phyloP scores from a whole-genome alignment of 2,113 vertebrate species.

The Sialia sialis region DNA sequence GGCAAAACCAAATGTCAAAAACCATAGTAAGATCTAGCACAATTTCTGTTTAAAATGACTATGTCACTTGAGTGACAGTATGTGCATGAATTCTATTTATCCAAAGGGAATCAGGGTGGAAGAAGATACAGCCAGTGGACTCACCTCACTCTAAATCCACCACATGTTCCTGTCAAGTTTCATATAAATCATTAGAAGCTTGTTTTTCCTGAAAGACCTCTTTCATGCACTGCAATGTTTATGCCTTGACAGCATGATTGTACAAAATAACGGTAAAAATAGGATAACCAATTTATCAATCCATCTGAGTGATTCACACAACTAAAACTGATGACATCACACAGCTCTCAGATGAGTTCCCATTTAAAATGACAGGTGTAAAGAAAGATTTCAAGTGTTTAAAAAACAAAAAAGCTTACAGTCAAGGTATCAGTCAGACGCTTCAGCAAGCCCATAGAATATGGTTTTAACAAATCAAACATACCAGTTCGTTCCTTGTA shows the following conservation, averaged over 20 bases:
- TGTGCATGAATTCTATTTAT: not conserved
- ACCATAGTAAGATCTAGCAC: not conserved
- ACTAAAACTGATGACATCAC: not conserved
- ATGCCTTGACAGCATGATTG: not conserved
- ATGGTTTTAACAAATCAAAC: slow-evolving; percentile 10
- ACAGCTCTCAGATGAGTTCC: not conserved
- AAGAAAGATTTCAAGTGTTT: not conserved
- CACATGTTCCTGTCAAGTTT: not conserved
- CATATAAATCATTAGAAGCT: not conserved
- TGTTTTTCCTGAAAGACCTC: not conserved
- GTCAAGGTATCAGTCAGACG: not conserved
- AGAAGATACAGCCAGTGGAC: not conserved
- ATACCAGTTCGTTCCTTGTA: slow-evolving; percentile 88
- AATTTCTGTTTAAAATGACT: not conserved
- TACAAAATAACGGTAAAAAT: not conserved
- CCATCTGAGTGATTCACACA: not conserved
- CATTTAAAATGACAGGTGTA: not conserved
- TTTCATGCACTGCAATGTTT: not conserved
- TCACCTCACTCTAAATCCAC: not conserved
- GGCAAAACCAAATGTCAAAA: slow-evolving; percentile 12
- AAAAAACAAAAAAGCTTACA: not conserved
- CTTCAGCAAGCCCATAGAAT: not conserved
- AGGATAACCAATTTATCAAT: not conserved
- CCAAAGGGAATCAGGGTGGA: not conserved
- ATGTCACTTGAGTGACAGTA: not conserved